phyloP scores from a whole-genome alignment of 2,113 vertebrate genomes.

The Sylvietta virens region DNA sequence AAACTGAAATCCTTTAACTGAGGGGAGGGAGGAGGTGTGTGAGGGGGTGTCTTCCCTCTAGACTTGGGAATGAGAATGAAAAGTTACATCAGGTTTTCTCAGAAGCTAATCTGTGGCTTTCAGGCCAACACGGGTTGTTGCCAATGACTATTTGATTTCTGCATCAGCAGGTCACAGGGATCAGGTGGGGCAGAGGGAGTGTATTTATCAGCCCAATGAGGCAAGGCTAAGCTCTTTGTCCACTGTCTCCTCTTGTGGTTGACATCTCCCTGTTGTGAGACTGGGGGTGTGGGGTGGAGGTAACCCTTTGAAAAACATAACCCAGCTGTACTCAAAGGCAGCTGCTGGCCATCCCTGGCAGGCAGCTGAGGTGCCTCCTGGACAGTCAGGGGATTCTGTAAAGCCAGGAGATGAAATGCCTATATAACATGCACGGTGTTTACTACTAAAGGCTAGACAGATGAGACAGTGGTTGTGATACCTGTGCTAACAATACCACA shows the following conservation, averaged over 20 bases:
- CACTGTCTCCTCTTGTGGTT: background rate
- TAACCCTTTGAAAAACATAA: background rate
- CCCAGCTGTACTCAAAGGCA: background rate
- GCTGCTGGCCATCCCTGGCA: background rate
- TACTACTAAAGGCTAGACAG: background rate
- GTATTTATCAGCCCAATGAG: background rate
- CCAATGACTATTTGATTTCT: constrained; percentile 13
- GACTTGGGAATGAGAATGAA: background rate
- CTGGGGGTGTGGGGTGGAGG: background rate
- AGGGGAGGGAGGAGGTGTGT: background rate
- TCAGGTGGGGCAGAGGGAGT: constrained; percentile 3
- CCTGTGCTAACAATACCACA: rapidly evolving
- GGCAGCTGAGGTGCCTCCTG: background rate
- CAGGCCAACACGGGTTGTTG: background rate
- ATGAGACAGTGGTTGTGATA: background rate
- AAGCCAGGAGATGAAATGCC: background rate
- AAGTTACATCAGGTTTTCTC: constrained; percentile 41
- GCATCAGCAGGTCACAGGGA: constrained; percentile 25
- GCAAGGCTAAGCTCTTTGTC: background rate
- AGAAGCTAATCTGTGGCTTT: constrained; percentile 49
- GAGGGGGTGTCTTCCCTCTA: constrained; percentile 12
- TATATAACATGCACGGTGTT: background rate
- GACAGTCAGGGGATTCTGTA: background rate
- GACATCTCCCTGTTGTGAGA: background rate
- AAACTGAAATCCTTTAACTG: background rate